A percentile compares a stretch with the other conserved stretches of the same genome.
These are phyloP conservation scores for Sakesphorus luctuosus DNA, from an alignment of 2,113 vertebrate species.

Conservation along the genomic window DNA sequence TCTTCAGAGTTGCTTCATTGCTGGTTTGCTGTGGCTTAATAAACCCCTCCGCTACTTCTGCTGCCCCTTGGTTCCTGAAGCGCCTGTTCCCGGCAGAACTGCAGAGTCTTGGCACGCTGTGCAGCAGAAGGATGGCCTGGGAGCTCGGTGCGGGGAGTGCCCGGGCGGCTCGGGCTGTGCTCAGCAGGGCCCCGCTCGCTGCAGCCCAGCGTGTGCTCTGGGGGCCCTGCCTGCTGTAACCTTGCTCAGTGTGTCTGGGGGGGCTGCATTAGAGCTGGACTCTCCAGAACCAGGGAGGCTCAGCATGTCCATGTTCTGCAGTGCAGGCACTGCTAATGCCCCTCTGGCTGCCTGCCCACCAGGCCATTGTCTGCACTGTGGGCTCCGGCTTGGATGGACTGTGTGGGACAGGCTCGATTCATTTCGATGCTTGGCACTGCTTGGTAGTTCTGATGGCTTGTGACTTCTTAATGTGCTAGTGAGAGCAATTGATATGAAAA, in stretches of 20 bases:
- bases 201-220: background rate
- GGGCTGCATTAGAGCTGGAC: background rate
- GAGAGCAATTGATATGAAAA: background rate
- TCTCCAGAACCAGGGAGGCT: background rate
- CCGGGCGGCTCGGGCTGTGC: background rate
- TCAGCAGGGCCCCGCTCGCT: fast-evolving
- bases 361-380: background rate
- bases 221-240: background rate
- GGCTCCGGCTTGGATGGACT: background rate
- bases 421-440: background rate
- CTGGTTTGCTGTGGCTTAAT: background rate
- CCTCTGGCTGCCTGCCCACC: background rate
- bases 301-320: background rate
- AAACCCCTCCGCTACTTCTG: fast-evolving
- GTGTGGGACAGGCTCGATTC: background rate
- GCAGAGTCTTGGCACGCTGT: too few relatives aligned
- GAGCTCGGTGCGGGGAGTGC: background rate
- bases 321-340: background rate
- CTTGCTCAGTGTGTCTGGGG: fast-evolving
- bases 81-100: background rate
- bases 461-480: background rate
- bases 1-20: background rate
- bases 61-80: too few relatives aligned
- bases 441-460: background rate
- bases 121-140: fast-evolving